Evolutionary conservation across 2,888 invertebrate species (phyloP).

Genomic region (Holacanthella duospinosa): DNA sequence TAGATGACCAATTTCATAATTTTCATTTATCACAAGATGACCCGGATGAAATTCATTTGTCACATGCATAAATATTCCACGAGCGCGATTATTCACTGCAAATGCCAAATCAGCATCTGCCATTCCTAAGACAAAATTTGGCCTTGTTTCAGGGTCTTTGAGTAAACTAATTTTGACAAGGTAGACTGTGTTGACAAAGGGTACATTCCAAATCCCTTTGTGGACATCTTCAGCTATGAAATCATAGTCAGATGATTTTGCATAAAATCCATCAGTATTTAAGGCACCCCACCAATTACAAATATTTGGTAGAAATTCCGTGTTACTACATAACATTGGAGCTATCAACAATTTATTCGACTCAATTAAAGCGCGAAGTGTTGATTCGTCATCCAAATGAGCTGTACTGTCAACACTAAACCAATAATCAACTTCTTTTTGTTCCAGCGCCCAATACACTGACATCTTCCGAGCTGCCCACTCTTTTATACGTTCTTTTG

Average conservation of each 20-base stretch:
- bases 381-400: conserved; percentile 64
- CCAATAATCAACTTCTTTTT: conserved; percentile 58
- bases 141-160: conserved; percentile 47
- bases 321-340: conserved; percentile 67
- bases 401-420: conserved; percentile 76
- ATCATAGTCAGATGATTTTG: conserved; percentile 88
- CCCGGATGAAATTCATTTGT: conserved; percentile 76
- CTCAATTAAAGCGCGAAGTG: conserved; percentile 61
- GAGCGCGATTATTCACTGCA: conserved; percentile 49
- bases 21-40: conserved; percentile 60
- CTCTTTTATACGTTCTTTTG: conserved; percentile 43
- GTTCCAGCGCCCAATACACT: conserved; percentile 37
- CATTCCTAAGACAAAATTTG: conserved; percentile 49
- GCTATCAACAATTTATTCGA: conserved; percentile 68
- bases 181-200: conserved; percentile 72
- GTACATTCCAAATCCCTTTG: conserved; percentile 96
- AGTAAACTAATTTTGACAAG: conserved; percentile 60
- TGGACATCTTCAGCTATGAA: conserved; percentile 71
- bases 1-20: conserved; percentile 59
- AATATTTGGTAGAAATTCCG: conserved; percentile 53
- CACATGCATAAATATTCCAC: conserved; percentile 78
- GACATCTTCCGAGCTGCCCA: conserved; percentile 68
- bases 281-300: conserved; percentile 98
- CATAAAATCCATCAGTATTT: conserved; percentile 81
- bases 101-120: conserved; percentile 89